phyloP scores from a whole-genome alignment of 2,888 invertebrate genomes.

The Cepaea hortensis region DNA sequence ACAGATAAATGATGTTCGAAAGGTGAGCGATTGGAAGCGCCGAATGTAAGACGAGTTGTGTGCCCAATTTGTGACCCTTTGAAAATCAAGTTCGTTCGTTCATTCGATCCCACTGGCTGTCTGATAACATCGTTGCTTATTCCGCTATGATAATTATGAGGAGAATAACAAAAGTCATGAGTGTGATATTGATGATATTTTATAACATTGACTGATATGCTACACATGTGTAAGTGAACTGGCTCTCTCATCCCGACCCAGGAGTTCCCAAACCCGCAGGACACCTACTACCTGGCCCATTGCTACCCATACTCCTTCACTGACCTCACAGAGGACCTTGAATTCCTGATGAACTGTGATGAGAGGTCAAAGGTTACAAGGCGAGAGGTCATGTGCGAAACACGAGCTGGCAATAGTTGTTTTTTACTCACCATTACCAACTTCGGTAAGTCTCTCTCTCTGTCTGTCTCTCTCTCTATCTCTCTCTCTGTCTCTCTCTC shows the following conservation, averaged over 20 bases:
- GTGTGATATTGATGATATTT: too few species aligned
- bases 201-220: too few species aligned
- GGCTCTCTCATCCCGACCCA: constrained; percentile 48
- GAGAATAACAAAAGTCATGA: too few species aligned
- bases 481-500: not conserved
- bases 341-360: constrained; percentile 64
- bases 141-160: too few species aligned
- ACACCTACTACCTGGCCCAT: constrained; percentile 74
- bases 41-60: too few species aligned
- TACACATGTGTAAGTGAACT: not conserved
- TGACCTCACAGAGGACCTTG: constrained; percentile 75
- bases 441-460: constrained; percentile 64
- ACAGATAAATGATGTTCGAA: too few species aligned
- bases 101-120: too few species aligned
- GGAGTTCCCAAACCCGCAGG: constrained; percentile 72
- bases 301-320: constrained; percentile 76
- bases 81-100: too few species aligned
- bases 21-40: too few species aligned
- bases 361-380: constrained; percentile 64
- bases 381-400: constrained; percentile 74
- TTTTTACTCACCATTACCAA: constrained; percentile 75
- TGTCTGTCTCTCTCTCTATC: not conserved
- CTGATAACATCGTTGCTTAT: too few species aligned
- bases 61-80: too few species aligned
- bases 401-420: constrained; percentile 75